A percentile compares a stretch with the other conserved stretches of the same genome.
Evolutionary conservation across 1,140 invertebrate species (phyloP).

Genomic region (Lepidurus apus): DNA sequence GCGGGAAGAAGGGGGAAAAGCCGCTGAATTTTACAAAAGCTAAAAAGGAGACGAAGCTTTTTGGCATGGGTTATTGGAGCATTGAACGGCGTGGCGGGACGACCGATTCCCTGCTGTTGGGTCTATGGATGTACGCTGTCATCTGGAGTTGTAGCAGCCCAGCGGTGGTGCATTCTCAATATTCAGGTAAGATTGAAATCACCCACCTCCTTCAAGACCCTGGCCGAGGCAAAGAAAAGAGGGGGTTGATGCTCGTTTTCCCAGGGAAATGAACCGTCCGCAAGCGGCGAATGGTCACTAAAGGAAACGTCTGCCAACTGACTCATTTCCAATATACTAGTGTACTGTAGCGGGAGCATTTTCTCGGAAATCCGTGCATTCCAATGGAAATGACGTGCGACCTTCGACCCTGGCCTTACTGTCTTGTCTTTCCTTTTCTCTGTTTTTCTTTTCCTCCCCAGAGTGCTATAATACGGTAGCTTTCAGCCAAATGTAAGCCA

Average conservation of each 20-base stretch:
- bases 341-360: background rate
- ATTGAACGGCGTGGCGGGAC: background rate
- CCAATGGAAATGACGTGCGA: constrained; percentile 1
- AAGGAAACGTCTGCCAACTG: background rate
- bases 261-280: background rate
- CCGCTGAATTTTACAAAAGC: background rate
- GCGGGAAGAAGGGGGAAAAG: background rate
- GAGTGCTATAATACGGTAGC: too few species aligned
- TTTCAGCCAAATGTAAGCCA: too few species aligned
- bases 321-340: background rate
- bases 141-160: constrained; percentile 13
- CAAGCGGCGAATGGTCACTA: background rate
- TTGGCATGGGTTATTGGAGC: background rate
- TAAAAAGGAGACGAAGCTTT: background rate
- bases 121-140: constrained; percentile 21
- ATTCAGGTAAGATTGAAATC: constrained; percentile 19
- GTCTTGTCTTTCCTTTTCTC: background rate
- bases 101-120: background rate
- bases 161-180: constrained; percentile 14
- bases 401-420: background rate
- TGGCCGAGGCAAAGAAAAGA: background rate
- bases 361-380: background rate
- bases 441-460: background rate
- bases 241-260: constrained; percentile 8
- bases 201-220: background rate